Evolutionary conservation across 1,140 invertebrate genomes (phyloP), one percentile per base, ranked within the genome.

Genomic region (Phymastichus coffea): DNA sequence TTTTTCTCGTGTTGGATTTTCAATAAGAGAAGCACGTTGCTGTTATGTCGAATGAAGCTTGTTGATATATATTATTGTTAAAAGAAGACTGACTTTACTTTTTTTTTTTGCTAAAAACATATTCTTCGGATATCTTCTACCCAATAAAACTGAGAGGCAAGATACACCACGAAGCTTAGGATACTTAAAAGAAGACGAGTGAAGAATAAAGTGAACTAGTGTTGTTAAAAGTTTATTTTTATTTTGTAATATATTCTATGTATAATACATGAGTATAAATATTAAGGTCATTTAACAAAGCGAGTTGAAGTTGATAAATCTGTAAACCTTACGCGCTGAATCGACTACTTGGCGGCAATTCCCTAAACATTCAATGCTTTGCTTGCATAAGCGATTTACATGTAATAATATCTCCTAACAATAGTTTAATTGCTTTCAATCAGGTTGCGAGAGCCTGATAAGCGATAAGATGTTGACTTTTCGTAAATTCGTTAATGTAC

Each of bases 181-280:
- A 49, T 49, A 38, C 33, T 57, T 57, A 28, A 28, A 57, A 22
- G 35, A 14, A 17, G 37, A 20, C 3, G 15, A 59, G n/a, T n/a
- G n/a, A 38, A 46, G 40, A 37, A 53, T 14, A 8, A 54, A 54
- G 48, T 60, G 57, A 51, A 54, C 57, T 51, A 60, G 57, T 60
- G 57, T 60, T 60, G 33, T 60, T 60, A 54, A 60, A 60, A 60
- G 28, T 60, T 47, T 54, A 54, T 48, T 38, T 47, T 53, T 38
- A 51, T 54, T 55, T 57, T 59, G 26, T 53, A 47, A 53, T 54
- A 54, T 60, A 53, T 53, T 53, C 43, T 47, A 46, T 47, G 41
- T 43, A 51, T 43, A 44, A 52, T 52, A 44, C 48, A 58, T 52
- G 52, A 52, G 19, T 38, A 54, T 60, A 60, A 54, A 60, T 54